Evolutionary conservation across 64 coral and sea anemone species (phyloP).

Genomic region (Astreopora myriophthalma): DNA sequence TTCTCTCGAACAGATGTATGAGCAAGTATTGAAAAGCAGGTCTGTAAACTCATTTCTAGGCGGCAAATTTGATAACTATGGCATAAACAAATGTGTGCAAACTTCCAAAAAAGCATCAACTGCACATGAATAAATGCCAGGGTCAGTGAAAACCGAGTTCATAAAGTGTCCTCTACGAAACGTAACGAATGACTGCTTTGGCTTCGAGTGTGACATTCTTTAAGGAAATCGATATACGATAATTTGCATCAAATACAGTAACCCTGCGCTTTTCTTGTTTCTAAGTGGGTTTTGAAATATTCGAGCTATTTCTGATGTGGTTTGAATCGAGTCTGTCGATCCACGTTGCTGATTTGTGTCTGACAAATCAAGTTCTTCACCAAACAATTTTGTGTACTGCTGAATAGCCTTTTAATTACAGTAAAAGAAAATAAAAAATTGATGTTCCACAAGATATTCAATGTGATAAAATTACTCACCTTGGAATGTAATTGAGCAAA

Average conservation of each 20-base stretch:
- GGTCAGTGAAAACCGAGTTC: slow-evolving; percentile 18
- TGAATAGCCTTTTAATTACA: not conserved
- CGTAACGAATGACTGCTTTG: not conserved
- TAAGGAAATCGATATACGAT: too few relatives aligned
- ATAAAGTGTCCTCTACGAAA: not conserved
- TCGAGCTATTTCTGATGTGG: not conserved
- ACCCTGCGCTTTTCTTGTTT: not conserved
- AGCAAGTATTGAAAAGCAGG: too few relatives aligned
- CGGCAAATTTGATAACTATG: not conserved
- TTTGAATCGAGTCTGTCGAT: not conserved
- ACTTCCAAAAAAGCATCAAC: slow-evolving; percentile 59
- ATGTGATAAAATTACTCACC: too few relatives aligned
- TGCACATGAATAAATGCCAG: slow-evolving; percentile 54
- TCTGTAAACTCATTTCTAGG: slow-evolving; percentile 12
- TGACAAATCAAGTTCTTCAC: not conserved
- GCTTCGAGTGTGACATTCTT: not conserved
- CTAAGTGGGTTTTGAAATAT: not conserved
- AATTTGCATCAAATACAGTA: too few relatives aligned
- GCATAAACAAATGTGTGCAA: slow-evolving; percentile 38
- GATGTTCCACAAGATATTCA: not conserved
- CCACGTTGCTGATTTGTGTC: too few relatives aligned
- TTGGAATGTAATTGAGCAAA: too few relatives aligned
- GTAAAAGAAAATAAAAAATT: not conserved
- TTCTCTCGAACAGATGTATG: too few relatives aligned
- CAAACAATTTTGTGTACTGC: not conserved